Conservation (phyloP, 2,113 vertebrate species). For the Myrmecobius fasciatus region DNA sequence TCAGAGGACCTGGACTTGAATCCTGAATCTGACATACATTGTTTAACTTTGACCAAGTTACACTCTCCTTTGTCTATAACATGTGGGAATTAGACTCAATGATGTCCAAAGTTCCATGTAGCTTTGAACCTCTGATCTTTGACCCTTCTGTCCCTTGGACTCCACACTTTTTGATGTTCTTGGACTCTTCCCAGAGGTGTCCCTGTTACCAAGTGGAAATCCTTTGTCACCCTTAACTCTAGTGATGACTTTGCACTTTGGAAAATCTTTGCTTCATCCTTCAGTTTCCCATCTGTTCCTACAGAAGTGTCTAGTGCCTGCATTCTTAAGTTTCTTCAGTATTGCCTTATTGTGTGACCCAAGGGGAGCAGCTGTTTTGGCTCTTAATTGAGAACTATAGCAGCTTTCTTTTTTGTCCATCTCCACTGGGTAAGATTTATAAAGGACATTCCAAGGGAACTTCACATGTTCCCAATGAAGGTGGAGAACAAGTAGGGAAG, state of each 20-base stretch:
- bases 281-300: not conserved
- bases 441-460: constrained; percentile 8
- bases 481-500: not conserved
- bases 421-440: not conserved
- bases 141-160: not conserved
- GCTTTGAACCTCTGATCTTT: not conserved
- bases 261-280: not conserved
- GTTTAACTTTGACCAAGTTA: not conserved
- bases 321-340: not conserved
- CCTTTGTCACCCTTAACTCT: not conserved
- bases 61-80: not conserved
- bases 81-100: not conserved
- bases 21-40: not conserved
- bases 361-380: not conserved
- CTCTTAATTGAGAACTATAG: not conserved
- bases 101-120: not conserved
- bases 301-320: not conserved
- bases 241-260: not conserved
- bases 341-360: not conserved
- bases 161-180: not conserved
- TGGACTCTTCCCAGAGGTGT: not conserved
- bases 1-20: not conserved
- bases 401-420: not conserved
- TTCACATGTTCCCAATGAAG: constrained; percentile 28
- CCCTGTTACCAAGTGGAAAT: not conserved